These are phyloP conservation scores for Notothenia rossii DNA, from an alignment of 2,113 vertebrate genomes.

Conservation along the genomic window DNA sequence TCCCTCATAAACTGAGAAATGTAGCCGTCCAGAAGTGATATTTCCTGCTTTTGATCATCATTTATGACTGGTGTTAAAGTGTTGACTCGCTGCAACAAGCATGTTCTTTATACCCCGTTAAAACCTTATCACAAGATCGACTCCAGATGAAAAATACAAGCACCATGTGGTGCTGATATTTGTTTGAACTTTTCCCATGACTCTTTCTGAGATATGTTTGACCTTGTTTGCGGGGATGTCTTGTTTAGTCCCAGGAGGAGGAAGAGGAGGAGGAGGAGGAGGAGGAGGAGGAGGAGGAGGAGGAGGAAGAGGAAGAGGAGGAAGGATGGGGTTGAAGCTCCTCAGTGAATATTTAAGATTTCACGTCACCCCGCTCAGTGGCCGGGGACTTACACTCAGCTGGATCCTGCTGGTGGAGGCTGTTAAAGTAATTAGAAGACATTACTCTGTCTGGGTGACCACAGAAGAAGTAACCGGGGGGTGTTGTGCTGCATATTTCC, in stretches of 20 bases:
- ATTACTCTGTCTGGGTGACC: constrained; percentile 33
- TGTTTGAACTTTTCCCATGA: constrained; percentile 78
- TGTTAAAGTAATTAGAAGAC: constrained; percentile 50
- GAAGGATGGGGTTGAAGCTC: constrained; percentile 37
- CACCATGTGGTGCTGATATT: constrained; percentile 31
- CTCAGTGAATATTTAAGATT: constrained; percentile 46
- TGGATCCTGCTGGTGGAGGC: constrained; percentile 26
- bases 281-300: constrained; percentile 9
- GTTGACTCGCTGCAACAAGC: constrained; percentile 30
- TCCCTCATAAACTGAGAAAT: constrained; percentile 36
- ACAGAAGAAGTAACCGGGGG: constrained; percentile 4
- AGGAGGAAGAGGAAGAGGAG: background rate
- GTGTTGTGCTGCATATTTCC: background rate
- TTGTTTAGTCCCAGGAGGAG: constrained; percentile 73
- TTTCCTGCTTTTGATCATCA: constrained; percentile 46
- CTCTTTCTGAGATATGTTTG: constrained; percentile 75
- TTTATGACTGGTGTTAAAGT: constrained; percentile 27
- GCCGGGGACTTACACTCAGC: constrained; percentile 25
- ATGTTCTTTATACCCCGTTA: constrained; percentile 3
- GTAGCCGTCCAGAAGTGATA: constrained; percentile 9
- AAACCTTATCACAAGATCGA: constrained; percentile 40
- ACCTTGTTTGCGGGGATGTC: constrained; percentile 70
- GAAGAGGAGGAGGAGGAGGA: constrained; percentile 19
- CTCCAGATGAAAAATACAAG: constrained; percentile 57
- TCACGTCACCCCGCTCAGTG: constrained; percentile 45